Percentiles rank a stretch among this genome's conserved stretches.
Evolutionary conservation across 2,888 invertebrate genomes (phyloP).

Genomic region (Steinernema scapterisci): DNA sequence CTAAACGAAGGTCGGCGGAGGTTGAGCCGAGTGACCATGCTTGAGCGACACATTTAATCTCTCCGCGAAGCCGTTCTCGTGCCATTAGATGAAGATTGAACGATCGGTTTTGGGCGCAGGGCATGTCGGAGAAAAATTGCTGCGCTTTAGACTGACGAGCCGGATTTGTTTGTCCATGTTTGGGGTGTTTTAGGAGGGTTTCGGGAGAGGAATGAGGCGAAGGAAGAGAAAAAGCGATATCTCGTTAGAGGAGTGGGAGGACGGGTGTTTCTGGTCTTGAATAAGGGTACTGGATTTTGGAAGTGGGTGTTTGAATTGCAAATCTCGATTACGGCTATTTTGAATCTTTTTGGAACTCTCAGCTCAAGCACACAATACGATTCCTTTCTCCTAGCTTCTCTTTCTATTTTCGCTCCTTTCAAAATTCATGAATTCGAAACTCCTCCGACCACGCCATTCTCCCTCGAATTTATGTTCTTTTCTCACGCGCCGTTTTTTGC

Average conservation of each 20-base stretch:
- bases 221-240: too few relatives aligned
- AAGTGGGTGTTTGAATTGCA: too few relatives aligned
- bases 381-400: too few relatives aligned
- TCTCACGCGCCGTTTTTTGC: background rate
- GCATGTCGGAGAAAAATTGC: conserved; percentile 3
- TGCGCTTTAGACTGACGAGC: background rate
- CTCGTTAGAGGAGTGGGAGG: too few relatives aligned
- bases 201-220: background rate
- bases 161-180: background rate
- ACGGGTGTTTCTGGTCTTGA: too few relatives aligned
- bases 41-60: conserved; percentile 12
- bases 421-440: background rate
- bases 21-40: background rate
- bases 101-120: background rate
- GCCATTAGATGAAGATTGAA: conserved; percentile 5
- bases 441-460: background rate
- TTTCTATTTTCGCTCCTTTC: too few relatives aligned
- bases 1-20: background rate
- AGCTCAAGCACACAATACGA: too few relatives aligned
- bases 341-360: too few relatives aligned
- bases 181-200: background rate
- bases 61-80: background rate
- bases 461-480: background rate
- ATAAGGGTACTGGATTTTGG: too few relatives aligned
- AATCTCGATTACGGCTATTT: too few relatives aligned